Base-by-base conservation (phyloP, 2,888 invertebrate genomes). In the Junonia oenone region DNA sequence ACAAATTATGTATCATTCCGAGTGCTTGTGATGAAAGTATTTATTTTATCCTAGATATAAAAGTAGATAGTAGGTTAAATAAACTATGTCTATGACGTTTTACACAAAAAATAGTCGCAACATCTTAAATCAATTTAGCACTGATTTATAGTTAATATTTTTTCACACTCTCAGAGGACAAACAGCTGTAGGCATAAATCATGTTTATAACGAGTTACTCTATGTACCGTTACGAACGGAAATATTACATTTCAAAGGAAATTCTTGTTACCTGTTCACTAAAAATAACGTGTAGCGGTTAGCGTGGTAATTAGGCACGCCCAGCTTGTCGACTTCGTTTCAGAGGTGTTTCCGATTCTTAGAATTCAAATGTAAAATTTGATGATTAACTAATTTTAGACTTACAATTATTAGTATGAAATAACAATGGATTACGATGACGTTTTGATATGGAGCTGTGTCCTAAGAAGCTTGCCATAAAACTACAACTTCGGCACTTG, bases 181-280 rank as follows among this genome's bases (percentile, higher is more conserved):
- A 8, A 1, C n/a, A 13, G 11, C 38, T 2, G 11, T 69, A 68
- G 72, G 70, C 58, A 70, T 0, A 49, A 66, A 65, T 40, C 6
- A 19, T 2, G 1, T 15, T 9, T 13, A 29, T 13, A 6, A 13
- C 27, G 29, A 43, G n/a, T 6, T 62, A 62, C 37, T 79, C 73
- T 75, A 58, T 71, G 74, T 64, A 58, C 66, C 66, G 76, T 82
- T 83, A 83, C 76, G 83, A 81, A 80, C 88, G 88, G 88, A 89
- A 89, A 87, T 87, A 81, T 88, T 75, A 74, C 72, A 76, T 88
- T 87, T 87, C 88, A 87, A 87, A 88, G 86, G 76, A 22, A 43
- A 43, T 43, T 43, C 43, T 43, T 26, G 43, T 43, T 43, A 88
- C 88, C 88, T 88, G 88, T 85, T 67, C 71, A 74, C 81, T 83